A percentile compares a stretch with the other conserved stretches of the same genome.
Conservation (phyloP, 1,140 invertebrate species). For the Tribolium madens region DNA sequence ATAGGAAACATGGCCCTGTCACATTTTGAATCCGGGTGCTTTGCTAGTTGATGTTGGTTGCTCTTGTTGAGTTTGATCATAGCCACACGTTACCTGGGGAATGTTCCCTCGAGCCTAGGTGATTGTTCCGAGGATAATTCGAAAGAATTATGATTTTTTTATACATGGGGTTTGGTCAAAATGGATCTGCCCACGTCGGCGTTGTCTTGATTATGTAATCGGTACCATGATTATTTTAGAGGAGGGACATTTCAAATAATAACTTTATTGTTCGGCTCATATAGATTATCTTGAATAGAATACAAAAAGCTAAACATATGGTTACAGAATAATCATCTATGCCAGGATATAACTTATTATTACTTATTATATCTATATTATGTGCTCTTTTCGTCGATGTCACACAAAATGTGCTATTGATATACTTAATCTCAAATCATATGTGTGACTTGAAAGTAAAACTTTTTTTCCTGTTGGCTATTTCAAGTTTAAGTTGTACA, state of each 20-base stretch:
- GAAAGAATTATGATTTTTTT: constrained; percentile 49
- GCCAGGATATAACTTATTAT: not conserved
- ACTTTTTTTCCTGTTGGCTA: too few relatives aligned
- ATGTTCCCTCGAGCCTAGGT: constrained; percentile 25
- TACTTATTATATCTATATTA: not conserved
- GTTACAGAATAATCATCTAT: not conserved
- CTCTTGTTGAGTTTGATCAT: constrained; percentile 30
- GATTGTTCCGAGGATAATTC: constrained; percentile 39
- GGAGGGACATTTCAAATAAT: constrained; percentile 31
- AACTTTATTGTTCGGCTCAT: constrained; percentile 30
- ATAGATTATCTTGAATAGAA: constrained; percentile 14
- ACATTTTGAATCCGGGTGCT: constrained; percentile 48
- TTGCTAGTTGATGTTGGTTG: constrained; percentile 1
- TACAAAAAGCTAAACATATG: not conserved
- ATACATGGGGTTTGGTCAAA: constrained; percentile 23
- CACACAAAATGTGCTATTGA: not conserved
- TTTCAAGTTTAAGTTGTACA: too few relatives aligned
- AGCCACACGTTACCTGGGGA: constrained; percentile 25
- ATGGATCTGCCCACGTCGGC: constrained; percentile 27
- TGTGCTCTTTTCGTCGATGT: too few relatives aligned
- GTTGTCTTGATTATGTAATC: constrained; percentile 35
- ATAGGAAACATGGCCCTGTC: constrained; percentile 55
- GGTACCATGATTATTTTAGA: constrained; percentile 29
- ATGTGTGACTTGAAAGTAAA: too few relatives aligned
- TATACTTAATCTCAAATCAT: too few relatives aligned